These are phyloP conservation scores for Hartigia nigra DNA, from an alignment of 2,888 invertebrate species.

Conservation along the genomic window DNA sequence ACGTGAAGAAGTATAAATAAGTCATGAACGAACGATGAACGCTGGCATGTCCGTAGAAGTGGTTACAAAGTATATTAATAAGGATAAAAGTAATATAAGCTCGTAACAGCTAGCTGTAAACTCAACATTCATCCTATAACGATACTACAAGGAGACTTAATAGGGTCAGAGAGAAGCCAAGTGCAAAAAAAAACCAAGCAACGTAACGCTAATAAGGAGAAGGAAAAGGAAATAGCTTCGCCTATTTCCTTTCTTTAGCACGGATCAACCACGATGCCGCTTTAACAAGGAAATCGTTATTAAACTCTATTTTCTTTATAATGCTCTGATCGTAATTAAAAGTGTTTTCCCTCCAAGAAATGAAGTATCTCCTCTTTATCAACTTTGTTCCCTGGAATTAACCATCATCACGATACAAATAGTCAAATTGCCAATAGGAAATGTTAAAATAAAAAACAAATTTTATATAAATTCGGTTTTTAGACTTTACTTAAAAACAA, in stretches of 20 bases:
- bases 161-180: slow-evolving; percentile 48
- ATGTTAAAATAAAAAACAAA: background rate
- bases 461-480: background rate
- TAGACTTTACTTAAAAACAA: background rate
- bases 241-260: background rate
- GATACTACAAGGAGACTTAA: slow-evolving; percentile 30
- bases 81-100: background rate
- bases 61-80: background rate
- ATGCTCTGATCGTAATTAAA: slow-evolving; percentile 22
- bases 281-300: slow-evolving; percentile 21
- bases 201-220: background rate
- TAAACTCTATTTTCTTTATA: slow-evolving; percentile 21
- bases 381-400: background rate
- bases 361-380: background rate
- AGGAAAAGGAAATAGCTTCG: slow-evolving; percentile 4
- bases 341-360: slow-evolving; percentile 9
- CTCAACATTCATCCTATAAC: background rate
- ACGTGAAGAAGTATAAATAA: background rate
- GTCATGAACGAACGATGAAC: background rate
- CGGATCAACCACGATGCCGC: slow-evolving; percentile 7
- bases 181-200: slow-evolving; percentile 15
- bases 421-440: background rate
- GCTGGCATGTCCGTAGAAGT: background rate
- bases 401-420: background rate
- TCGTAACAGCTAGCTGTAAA: background rate